Conservation (phyloP, 2,888 invertebrate genomes). For the Drosophila subquinaria region DNA sequence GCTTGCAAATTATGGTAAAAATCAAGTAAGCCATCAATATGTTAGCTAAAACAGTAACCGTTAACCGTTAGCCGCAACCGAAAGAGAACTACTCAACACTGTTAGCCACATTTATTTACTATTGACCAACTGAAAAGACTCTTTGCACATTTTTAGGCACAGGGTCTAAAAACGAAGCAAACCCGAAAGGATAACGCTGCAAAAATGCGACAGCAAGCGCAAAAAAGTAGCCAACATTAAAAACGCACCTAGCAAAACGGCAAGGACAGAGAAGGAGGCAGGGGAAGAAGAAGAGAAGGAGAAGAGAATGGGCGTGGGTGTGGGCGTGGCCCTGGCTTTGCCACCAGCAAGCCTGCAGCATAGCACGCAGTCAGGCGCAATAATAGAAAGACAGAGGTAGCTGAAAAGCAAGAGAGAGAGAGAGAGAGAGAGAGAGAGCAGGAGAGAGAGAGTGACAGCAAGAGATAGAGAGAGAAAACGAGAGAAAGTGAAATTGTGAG, state of each 20-base stretch:
- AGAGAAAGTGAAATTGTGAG: not conserved
- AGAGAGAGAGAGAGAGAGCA: not conserved
- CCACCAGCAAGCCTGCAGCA: conserved; percentile 23
- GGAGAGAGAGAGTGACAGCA: not conserved
- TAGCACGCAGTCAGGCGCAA: conserved; percentile 11
- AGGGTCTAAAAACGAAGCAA: conserved; percentile 5
- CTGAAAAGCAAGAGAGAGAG: not conserved
- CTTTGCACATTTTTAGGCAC: not conserved
- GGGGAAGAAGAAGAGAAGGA: not conserved
- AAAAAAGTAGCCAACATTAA: conserved; percentile 51
- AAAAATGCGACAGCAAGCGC: conserved; percentile 38
- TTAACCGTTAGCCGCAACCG: too few relatives aligned
- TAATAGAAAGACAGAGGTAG: conserved; percentile 9
- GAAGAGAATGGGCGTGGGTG: not conserved
- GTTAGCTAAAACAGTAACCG: too few relatives aligned
- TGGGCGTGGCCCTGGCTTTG: conserved; percentile 52
- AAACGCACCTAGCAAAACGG: conserved; percentile 40
- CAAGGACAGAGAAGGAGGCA: conserved; percentile 30
- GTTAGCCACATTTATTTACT: not conserved
- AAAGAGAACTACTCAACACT: too few relatives aligned
- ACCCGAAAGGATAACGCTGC: conserved; percentile 52
- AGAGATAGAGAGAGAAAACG: not conserved
- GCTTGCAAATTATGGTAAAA: too few relatives aligned
- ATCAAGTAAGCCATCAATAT: too few relatives aligned
- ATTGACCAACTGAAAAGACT: not conserved